These are phyloP conservation scores for Rhynchotus rufescens DNA, from an alignment of 2,797 vertebrate species.

Conservation along the genomic window DNA sequence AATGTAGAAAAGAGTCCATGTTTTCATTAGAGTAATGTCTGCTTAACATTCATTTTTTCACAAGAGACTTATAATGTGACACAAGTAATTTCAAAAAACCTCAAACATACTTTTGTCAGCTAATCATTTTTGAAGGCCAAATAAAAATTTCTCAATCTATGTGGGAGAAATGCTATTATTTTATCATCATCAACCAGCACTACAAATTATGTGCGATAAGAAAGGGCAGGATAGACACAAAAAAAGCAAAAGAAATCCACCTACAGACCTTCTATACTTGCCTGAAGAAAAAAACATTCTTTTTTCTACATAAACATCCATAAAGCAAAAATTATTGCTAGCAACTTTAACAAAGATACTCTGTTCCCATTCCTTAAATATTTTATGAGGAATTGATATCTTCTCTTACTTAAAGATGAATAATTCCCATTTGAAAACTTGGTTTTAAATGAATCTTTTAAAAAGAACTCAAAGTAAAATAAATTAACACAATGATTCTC, in stretches of 20 bases:
- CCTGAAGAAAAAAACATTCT: conserved; percentile 39
- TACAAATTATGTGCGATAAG: conserved; percentile 37
- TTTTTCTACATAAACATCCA: background rate
- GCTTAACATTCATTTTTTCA: background rate
- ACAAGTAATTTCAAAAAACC: conserved; percentile 12
- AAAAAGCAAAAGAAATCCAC: conserved; percentile 29
- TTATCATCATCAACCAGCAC: conserved; percentile 39
- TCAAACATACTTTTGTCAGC: background rate
- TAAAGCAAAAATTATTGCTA: conserved; percentile 33
- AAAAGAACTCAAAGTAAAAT: conserved; percentile 29
- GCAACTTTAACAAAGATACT: conserved; percentile 28
- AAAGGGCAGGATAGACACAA: conserved; percentile 5
- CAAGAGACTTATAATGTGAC: background rate
- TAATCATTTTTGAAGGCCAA: conserved; percentile 15
- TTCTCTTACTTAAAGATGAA: conserved; percentile 34
- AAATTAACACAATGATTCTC: conserved; percentile 1
- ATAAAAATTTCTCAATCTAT: conserved; percentile 2
- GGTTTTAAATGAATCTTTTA: conserved; percentile 34
- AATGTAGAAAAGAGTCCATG: background rate
- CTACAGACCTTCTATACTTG: background rate
- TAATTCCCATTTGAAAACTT: conserved; percentile 43
- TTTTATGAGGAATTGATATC: conserved; percentile 41
- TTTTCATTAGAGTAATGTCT: background rate
- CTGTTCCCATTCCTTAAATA: conserved; percentile 44
- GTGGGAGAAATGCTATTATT: conserved; percentile 38